A percentile compares a stretch with the other conserved stretches of the same genome.
phyloP scores from a whole-genome alignment of 2,888 invertebrate genomes.

The Hirtodrosophila histrioides region DNA sequence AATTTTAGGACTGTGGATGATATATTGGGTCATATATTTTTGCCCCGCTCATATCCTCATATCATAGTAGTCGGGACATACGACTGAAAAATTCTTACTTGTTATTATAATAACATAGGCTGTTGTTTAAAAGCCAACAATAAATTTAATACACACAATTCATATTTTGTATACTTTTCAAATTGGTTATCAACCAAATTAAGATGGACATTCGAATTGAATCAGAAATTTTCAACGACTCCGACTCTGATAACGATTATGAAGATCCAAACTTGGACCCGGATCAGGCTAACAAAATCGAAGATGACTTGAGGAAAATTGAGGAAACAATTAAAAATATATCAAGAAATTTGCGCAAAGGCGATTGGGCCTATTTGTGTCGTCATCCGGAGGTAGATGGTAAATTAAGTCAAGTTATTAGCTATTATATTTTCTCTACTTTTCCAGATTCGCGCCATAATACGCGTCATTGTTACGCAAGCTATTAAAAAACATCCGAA shows the following conservation, averaged over 20 bases:
- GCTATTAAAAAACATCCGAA: conserved; percentile 27
- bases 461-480: conserved; percentile 52
- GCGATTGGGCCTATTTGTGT: conserved; percentile 55
- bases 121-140: neutral
- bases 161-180: neutral
- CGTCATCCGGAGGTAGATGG: conserved; percentile 51
- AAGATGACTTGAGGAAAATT: conserved; percentile 24
- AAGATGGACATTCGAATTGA: conserved; percentile 18
- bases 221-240: conserved; percentile 3
- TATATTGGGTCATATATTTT: no score
- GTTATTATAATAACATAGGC: conserved; percentile 17
- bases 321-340: conserved; percentile 41
- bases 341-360: conserved; percentile 45
- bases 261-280: neutral
- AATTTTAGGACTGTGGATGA: no score
- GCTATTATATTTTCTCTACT: no score
- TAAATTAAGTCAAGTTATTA: no score
- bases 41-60: no score
- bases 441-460: conserved; percentile 50
- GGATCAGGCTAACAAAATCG: neutral
- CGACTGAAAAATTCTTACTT: no score
- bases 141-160: neutral
- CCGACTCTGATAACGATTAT: neutral
- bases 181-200: conserved; percentile 6
- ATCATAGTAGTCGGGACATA: no score